A percentile compares a stretch with the other conserved stretches of the same genome.
phyloP scores from a whole-genome alignment of 2,888 invertebrate species.

The Phengaris arion region DNA sequence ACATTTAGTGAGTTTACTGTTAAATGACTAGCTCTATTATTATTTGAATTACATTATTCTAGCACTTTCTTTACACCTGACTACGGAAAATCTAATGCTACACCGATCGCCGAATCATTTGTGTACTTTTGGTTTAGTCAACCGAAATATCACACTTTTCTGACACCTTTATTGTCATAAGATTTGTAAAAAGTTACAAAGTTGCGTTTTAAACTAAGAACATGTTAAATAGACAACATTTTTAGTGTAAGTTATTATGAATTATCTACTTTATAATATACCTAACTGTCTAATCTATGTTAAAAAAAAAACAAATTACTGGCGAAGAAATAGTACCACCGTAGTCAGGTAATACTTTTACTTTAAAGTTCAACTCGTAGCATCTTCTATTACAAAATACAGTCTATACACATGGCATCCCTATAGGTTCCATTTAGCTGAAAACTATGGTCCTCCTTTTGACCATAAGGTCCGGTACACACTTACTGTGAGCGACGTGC shows the following conservation, averaged over 20 bases:
- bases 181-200: background rate
- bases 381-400: slow-evolving; percentile 10
- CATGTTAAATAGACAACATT: background rate
- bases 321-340: slow-evolving; percentile 7
- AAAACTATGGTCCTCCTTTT: background rate
- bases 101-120: background rate
- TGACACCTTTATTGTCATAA: background rate
- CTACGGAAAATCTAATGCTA: background rate
- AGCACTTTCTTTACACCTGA: background rate
- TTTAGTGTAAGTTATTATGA: too few species aligned
- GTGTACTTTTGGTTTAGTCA: background rate
- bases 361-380: slow-evolving; percentile 1
- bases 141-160: background rate
- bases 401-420: slow-evolving; percentile 44
- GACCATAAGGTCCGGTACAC: slow-evolving; percentile 49
- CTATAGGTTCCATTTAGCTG: slow-evolving; percentile 43
- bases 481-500: slow-evolving; percentile 79
- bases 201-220: background rate
- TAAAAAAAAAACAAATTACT: background rate
- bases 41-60: slow-evolving; percentile 20
- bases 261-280: background rate
- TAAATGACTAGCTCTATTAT: slow-evolving; percentile 9
- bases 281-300: background rate
- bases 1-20: slow-evolving; percentile 15
- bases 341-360: slow-evolving; percentile 11